Percentiles rank a stretch among this genome's conserved stretches.
These are phyloP conservation scores for Platichthys stellatus DNA, from an alignment of 2,113 vertebrate genomes.

Conservation along the genomic window DNA sequence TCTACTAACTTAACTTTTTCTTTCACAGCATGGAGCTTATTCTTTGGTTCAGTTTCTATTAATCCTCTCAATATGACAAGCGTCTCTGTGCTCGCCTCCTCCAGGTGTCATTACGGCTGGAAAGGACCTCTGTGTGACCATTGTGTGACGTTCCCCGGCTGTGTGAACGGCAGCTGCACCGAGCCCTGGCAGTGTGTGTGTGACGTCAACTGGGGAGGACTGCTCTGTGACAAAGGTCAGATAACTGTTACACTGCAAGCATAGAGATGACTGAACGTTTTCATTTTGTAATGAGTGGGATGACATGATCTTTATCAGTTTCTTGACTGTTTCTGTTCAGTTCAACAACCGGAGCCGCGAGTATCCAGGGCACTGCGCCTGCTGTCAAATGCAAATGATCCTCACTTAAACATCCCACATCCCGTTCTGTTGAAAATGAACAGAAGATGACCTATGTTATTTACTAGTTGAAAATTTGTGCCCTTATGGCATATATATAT, in stretches of 20 bases:
- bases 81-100: neutral
- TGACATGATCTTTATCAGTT: too few species aligned
- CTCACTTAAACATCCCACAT: too few species aligned
- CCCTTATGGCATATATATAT: neutral
- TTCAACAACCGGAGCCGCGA: too few species aligned
- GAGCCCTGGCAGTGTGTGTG: constrained; percentile 87
- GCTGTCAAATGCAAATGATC: too few species aligned
- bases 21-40: too few species aligned
- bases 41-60: neutral
- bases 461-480: neutral
- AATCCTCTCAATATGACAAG: neutral
- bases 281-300: too few species aligned
- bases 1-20: too few species aligned
- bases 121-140: constrained; percentile 81
- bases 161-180: constrained; percentile 83
- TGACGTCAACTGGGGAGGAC: constrained; percentile 87
- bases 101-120: constrained; percentile 87
- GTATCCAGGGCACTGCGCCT: neutral
- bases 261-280: neutral
- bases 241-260: neutral
- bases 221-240: constrained; percentile 87
- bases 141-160: constrained; percentile 85
- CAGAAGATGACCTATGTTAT: too few species aligned
- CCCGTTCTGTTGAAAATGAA: too few species aligned
- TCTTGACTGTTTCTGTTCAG: too few species aligned